These are phyloP conservation scores for Ictalurus furcatus DNA, from an alignment of 2,113 vertebrate species.

Conservation along the genomic window DNA sequence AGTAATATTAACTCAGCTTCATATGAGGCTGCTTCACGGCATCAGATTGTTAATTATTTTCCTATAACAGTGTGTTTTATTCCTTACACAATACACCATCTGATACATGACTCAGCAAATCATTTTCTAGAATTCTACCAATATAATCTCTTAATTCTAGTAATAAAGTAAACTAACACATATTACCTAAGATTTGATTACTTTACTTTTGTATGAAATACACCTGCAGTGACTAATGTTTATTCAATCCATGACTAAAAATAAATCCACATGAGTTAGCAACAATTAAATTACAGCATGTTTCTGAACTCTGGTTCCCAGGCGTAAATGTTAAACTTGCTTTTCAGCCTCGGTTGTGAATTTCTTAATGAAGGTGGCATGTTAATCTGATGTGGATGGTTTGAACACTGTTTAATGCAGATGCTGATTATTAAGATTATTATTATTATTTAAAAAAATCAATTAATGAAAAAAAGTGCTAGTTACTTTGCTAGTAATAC, in stretches of 20 bases:
- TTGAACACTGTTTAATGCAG: background rate
- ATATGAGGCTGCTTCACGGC: background rate
- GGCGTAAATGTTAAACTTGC: background rate
- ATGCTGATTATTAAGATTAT: background rate
- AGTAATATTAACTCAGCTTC: background rate
- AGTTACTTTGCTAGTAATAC: background rate
- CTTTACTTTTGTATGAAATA: background rate
- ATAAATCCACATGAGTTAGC: background rate
- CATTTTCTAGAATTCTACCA: background rate
- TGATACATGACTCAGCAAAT: background rate
- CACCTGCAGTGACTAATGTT: constrained; percentile 8
- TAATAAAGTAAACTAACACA: background rate
- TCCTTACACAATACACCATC: background rate
- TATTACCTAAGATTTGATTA: background rate
- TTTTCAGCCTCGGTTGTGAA: background rate
- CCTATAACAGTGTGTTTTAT: background rate
- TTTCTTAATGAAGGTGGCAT: background rate
- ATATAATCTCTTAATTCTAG: background rate
- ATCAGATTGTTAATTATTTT: background rate
- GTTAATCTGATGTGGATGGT: background rate
- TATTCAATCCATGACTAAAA: background rate
- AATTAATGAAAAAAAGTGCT: no score
- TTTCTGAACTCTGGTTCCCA: background rate
- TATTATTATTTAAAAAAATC: background rate
- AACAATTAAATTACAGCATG: background rate